These are phyloP conservation scores for Chrysoperla carnea DNA, from an alignment of 1,140 invertebrate genomes.

Conservation along the genomic window DNA sequence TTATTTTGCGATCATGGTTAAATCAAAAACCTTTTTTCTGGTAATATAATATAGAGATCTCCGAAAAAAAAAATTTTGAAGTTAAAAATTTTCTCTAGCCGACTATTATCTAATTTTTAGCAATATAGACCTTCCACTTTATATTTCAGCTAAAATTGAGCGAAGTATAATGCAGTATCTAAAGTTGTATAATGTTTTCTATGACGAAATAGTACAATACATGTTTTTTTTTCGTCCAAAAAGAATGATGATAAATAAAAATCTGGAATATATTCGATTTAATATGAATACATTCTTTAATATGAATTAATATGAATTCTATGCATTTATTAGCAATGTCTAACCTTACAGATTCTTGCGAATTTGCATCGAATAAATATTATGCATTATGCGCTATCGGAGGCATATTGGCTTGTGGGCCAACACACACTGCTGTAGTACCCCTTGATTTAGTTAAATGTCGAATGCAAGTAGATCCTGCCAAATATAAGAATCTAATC, in stretches of 20 bases:
- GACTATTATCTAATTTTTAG: too few relatives aligned
- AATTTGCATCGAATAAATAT: conserved; percentile 85
- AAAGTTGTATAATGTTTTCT: too few relatives aligned
- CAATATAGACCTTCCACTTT: too few relatives aligned
- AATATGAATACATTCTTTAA: background rate
- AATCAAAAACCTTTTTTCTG: too few relatives aligned
- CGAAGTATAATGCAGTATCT: too few relatives aligned
- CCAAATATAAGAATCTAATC: conserved; percentile 83
- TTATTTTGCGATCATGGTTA: too few relatives aligned
- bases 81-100: too few relatives aligned
- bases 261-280: background rate
- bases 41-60: too few relatives aligned
- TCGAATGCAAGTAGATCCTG: conserved; percentile 88
- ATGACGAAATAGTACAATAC: background rate
- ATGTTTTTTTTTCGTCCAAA: too few relatives aligned
- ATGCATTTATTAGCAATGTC: too few relatives aligned
- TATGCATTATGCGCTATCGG: background rate
- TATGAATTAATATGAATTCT: background rate
- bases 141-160: too few relatives aligned
- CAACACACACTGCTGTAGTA: conserved; percentile 70
- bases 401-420: conserved; percentile 89
- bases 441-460: conserved; percentile 98
- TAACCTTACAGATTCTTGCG: conserved; percentile 67
- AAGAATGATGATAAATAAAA: background rate
- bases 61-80: too few relatives aligned